Evolutionary conservation across 2,797 vertebrate species (phyloP), one percentile per base, ranked within the genome.

Genomic region (Diplodus sargus): DNA sequence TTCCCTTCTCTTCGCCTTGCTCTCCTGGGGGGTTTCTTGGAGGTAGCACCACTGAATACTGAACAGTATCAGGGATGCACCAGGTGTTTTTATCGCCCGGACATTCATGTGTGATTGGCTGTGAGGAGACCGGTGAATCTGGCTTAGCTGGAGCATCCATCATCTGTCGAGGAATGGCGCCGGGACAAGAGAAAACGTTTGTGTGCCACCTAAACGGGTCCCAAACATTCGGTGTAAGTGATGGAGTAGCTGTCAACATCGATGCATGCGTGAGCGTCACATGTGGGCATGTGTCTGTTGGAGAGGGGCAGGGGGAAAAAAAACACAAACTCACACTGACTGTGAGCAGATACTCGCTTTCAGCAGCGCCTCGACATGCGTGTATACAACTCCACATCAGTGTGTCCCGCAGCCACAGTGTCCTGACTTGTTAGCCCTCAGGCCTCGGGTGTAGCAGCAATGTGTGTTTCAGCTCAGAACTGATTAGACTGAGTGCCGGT

Each of bases 31-130:
- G 47, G 28, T 34, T 61, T 10, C 42, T 64, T 14, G 34, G 45
- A 52, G 58, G 54, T 22, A 59, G 17, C 47, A 3, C 34, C 2
- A 47, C 62, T 74, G 70, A 86, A 87, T 79, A 56, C 83, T 53
- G 18, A 78, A 81, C 39, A 11, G 45, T 53, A 58, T 28, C 45
- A 68, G 70, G 73, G 64, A 74, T 59, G 75, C 66, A 83, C 73
- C 66, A 80, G 79, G 78, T 91, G 83, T 43, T 57, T 72, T 28
- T 47, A 39, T 39, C 14, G 15, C 78, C 84, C 69, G 48, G 53
- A 71, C 30, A 45, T 52, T 57, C n/a, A 49, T 57, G 64, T 78
- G 66, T 76, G 74, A 86, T 81, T 71, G 82, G 70, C 77, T n/a
- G 28, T 30, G 70, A 79, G 56, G 71, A 69, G 62, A 34, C 77